phyloP scores from a whole-genome alignment of 2,888 invertebrate genomes.

The Elegia similella region DNA sequence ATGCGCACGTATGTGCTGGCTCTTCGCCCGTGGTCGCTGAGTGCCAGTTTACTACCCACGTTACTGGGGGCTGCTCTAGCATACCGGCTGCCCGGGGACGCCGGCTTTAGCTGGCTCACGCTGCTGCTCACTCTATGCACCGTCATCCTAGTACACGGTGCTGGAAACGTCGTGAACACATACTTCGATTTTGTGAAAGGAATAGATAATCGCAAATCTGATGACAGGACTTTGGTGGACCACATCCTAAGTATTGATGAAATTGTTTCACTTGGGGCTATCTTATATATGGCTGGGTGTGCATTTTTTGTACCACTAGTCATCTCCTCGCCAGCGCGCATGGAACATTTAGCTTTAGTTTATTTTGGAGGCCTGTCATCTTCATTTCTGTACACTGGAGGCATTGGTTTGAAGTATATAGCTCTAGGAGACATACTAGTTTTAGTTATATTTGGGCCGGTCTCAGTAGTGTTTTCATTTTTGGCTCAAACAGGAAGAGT shows the following conservation, averaged over 20 bases:
- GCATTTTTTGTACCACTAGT: conserved; percentile 89
- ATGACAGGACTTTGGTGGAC: conserved; percentile 97
- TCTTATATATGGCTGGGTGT: conserved; percentile 93
- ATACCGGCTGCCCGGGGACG: conserved; percentile 88
- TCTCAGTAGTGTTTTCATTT: conserved; percentile 96
- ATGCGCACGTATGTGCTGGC: conserved; percentile 94
- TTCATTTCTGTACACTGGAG: conserved; percentile 98
- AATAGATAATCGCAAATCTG: conserved; percentile 95
- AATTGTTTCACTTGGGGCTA: conserved; percentile 93
- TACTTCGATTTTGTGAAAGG: conserved; percentile 97
- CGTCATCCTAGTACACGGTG: conserved; percentile 95
- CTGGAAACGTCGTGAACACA: conserved; percentile 97
- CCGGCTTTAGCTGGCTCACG: conserved; percentile 89
- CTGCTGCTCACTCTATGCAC: conserved; percentile 92
- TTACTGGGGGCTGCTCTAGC: conserved; percentile 94
- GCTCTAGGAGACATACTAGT: conserved; percentile 96
- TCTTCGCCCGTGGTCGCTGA: conserved; percentile 95
- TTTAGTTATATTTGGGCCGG: conserved; percentile 95
- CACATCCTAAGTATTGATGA: conserved; percentile 87
- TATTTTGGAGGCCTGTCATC: conserved; percentile 97
- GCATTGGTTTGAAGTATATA: conserved; percentile 97
- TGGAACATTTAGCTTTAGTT: conserved; percentile 96
- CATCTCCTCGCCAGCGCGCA: conserved; percentile 92
- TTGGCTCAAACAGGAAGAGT: conserved; percentile 95
- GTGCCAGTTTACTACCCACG: conserved; percentile 95